Conservation (phyloP, 2,113 vertebrate genomes). For the Nyctibius bracteatus region DNA sequence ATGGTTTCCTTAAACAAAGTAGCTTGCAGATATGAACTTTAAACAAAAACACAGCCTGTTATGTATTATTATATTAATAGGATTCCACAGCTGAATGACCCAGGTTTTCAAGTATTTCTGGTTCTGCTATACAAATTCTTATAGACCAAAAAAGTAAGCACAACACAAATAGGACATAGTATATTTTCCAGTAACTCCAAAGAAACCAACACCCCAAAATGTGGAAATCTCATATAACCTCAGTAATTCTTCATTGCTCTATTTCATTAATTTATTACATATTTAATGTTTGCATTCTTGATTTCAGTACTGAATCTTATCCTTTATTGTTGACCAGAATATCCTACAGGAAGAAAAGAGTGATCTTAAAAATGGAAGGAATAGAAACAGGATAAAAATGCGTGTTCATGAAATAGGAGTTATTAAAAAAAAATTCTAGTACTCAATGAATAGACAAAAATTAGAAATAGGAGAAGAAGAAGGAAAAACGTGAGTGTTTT, state of each 20-base stretch:
- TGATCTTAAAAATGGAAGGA: not conserved
- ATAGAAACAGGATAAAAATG: not conserved
- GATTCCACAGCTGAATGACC: not conserved
- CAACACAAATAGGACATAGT: not conserved
- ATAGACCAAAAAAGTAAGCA: not conserved
- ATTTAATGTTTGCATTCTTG: not conserved
- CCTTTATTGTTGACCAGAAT: not conserved
- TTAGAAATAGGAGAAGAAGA: not conserved
- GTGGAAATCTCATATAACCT: not conserved
- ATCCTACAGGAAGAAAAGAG: not conserved
- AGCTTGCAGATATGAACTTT: not conserved
- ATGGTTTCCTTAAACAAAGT: not conserved
- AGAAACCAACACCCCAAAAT: not conserved
- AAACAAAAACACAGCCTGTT: not conserved
- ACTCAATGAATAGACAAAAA: not conserved
- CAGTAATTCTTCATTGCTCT: not conserved
- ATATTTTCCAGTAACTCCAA: not conserved
- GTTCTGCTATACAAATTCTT: not conserved
- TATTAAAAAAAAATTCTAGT: not conserved
- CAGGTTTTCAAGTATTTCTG: not conserved
- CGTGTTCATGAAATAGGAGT: not conserved
- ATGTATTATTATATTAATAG: not conserved
- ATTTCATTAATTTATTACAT: not conserved
- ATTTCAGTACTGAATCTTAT: not conserved
- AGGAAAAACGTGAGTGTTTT: not conserved